Percentiles rank a stretch among this genome's conserved stretches.
phyloP scores from a whole-genome alignment of 2,888 invertebrate species.

The Priapulus caudatus region DNA sequence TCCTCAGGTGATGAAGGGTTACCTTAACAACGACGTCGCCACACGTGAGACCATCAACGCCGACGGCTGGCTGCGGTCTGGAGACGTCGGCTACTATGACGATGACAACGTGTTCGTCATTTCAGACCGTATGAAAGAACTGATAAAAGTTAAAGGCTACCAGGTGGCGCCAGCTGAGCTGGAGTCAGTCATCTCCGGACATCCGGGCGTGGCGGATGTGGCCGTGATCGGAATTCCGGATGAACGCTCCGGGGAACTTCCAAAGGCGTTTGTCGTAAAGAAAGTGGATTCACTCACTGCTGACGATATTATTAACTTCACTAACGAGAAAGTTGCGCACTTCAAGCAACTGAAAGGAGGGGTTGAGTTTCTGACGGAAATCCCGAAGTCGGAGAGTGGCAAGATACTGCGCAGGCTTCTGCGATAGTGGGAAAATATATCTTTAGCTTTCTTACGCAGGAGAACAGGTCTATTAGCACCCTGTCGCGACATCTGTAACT shows the following conservation, averaged over 20 bases:
- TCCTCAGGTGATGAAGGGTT: conserved; percentile 68
- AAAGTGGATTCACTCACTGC: conserved; percentile 42
- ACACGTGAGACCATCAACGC: conserved; percentile 52
- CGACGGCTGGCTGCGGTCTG: conserved; percentile 66
- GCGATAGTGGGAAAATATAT: conserved; percentile 2
- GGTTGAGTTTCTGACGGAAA: conserved; percentile 52
- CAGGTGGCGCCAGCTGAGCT: conserved; percentile 82
- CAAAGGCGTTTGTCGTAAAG: conserved; percentile 58
- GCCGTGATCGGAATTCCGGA: conserved; percentile 63
- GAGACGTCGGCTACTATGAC: conserved; percentile 72
- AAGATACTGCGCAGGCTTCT: conserved; percentile 55
- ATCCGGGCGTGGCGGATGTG: conserved; percentile 58
- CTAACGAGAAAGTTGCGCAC: conserved; percentile 52
- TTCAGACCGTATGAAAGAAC: conserved; percentile 72
- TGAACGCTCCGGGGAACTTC: conserved; percentile 54
- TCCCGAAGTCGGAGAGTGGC: conserved; percentile 62
- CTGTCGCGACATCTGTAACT: too few relatives aligned
- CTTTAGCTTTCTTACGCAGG: too few relatives aligned
- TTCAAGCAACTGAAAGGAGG: conserved; percentile 65
- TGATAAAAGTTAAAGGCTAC: conserved; percentile 78
- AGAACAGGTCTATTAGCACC: too few relatives aligned
- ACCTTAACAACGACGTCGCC: conserved; percentile 58
- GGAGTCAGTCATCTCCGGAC: conserved; percentile 60
- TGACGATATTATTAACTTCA: conserved; percentile 45
- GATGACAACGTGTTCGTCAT: conserved; percentile 61